Conservation (phyloP, 2,888 invertebrate species). For the Clunio marinus region DNA sequence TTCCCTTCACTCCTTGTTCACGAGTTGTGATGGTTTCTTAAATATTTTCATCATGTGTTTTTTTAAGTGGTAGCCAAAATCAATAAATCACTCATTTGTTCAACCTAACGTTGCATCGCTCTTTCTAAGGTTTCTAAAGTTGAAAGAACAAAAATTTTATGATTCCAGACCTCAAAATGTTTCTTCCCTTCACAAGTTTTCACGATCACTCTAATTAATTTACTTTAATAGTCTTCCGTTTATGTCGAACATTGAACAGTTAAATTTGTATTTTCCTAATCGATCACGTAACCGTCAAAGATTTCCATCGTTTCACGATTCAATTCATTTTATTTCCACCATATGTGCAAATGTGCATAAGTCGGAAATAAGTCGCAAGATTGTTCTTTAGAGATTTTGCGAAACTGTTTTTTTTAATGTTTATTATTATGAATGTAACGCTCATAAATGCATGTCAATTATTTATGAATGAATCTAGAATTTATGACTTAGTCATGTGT, state of each 20-base stretch:
- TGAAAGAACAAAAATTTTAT: neutral
- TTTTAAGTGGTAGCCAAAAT: neutral
- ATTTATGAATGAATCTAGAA: neutral
- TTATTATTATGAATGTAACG: neutral
- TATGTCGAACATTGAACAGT: conserved; percentile 6
- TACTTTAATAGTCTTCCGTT: conserved; percentile 37
- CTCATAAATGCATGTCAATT: neutral
- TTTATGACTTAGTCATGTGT: neutral
- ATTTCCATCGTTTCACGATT: conserved; percentile 16
- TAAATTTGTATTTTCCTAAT: conserved; percentile 22
- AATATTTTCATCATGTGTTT: conserved; percentile 7
- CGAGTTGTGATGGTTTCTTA: conserved; percentile 1
- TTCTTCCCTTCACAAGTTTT: neutral
- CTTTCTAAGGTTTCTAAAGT: too few relatives aligned
- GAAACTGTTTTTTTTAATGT: neutral
- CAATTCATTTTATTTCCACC: too few relatives aligned
- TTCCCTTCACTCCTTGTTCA: neutral
- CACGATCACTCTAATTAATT: conserved; percentile 22
- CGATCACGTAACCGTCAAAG: conserved; percentile 33
- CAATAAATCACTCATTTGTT: conserved; percentile 21
- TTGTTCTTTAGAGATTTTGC: conserved; percentile 17
- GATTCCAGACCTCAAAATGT: neutral
- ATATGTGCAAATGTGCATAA: neutral
- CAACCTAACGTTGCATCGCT: neutral
- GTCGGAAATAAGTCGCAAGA: conserved; percentile 15